Evolutionary conservation across 2,888 invertebrate species (phyloP), one percentile per base, ranked within the genome.

Genomic region (Rotaria macrura): DNA sequence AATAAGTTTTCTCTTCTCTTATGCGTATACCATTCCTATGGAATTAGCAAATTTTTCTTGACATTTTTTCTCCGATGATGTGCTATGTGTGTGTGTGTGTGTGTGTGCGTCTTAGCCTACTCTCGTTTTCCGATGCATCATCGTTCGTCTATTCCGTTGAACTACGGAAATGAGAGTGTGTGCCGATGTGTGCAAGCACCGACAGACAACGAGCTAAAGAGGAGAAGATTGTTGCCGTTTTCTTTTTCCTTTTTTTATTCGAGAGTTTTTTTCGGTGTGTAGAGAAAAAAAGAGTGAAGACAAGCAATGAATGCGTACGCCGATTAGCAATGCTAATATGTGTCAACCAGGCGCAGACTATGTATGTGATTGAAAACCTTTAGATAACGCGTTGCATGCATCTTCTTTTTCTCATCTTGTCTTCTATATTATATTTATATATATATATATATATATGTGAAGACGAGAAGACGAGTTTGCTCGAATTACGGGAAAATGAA

Each of bases 261-360:
- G n/a, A 57, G 55, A 57, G n/a, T 57, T 57, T 57, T 57, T 29
- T 10, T 57, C 55, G 55, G 55, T 57, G 25, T 57, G 55, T 57
- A 57, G 55, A 57, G 55, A 57, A 57, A 54, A 54, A 57, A 57
- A 57, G 55, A 57, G 55, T 57, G 55, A 57, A 57, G 55, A 57
- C 55, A 57, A 57, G 55, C 55, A 57, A 57, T 57, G 55, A 57
- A 57, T 57, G 55, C 55, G n/a, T 57, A 57, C 55, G 55, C 29
- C 55, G 55, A 72, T 72, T 72, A 72, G 72, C 72, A 72, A 72
- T 72, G 72, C 72, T 72, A 72, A 72, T 72, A 72, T 72, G 72
- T 72, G 72, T 72, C 72, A 72, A 72, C 34, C 40, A 72, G n/a
- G 55, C 55, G 25, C 55, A 57, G 55, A 57, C 55, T 57, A 57